phyloP scores from a whole-genome alignment of 2,888 invertebrate genomes.

The Stenodera caucasica region DNA sequence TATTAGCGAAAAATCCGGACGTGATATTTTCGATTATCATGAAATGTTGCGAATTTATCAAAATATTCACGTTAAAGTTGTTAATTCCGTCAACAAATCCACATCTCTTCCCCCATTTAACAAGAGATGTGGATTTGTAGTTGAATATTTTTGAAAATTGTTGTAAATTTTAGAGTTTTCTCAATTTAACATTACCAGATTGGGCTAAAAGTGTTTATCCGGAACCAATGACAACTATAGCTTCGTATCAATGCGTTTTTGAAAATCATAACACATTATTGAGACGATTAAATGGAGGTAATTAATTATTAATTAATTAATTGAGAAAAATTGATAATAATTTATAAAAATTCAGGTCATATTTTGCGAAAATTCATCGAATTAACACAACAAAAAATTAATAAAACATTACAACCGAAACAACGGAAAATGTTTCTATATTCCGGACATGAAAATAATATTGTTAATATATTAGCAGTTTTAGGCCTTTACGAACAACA shows the following conservation, averaged over 20 bases:
- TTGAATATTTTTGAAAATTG: not conserved
- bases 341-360: constrained; percentile 24
- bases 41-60: constrained; percentile 28
- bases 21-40: constrained; percentile 18
- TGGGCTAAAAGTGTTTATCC: constrained; percentile 45
- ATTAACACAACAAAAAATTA: constrained; percentile 28
- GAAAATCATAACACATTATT: constrained; percentile 40
- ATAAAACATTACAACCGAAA: constrained; percentile 24
- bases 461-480: constrained; percentile 53
- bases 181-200: constrained; percentile 42
- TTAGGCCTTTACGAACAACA: constrained; percentile 53
- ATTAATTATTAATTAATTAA: not conserved
- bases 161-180: constrained; percentile 16
- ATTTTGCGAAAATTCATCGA: constrained; percentile 19
- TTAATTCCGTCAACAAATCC: not conserved
- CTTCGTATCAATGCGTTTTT: constrained; percentile 45
- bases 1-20: constrained; percentile 15
- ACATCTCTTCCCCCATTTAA: not conserved
- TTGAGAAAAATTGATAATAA: not conserved
- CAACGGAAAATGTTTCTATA: constrained; percentile 49
- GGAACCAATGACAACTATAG: constrained; percentile 41
- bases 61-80: constrained; percentile 34
- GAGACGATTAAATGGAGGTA: constrained; percentile 46
- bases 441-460: constrained; percentile 58
- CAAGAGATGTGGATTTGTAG: not conserved